Evolutionary conservation across 2,888 invertebrate species (phyloP), one percentile per base, ranked within the genome.

Genomic region (Cyclophora albipunctata): DNA sequence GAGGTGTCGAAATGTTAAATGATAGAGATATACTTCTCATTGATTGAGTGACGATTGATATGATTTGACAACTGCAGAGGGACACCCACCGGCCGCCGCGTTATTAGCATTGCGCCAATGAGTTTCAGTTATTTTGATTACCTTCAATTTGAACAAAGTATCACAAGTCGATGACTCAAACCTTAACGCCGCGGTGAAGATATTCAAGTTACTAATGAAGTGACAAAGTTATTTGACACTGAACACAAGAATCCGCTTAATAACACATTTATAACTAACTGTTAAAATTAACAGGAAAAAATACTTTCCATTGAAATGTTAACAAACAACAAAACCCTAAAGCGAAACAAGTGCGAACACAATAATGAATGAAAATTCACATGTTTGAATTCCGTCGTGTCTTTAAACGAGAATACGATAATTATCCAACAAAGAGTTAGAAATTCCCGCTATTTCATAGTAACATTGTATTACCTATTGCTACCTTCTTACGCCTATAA

Each of bases 1-100:
- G 55, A 60, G 57, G 60, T 55, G 60, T 61, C 57, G 60, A 61
- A 59, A 59, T 56, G 60, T 54, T 54, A 60, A 58, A 53, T 51
- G 57, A 59, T 57, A 57, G 53, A 49, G 37, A 37, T 59, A 54
- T 53, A 52, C 53, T 46, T 46, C 40, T 20, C 42, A 53, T 56
- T 59, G 60, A 59, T 59, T 54, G 57, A 61, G 59, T 53, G 59
- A 53, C 42, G 49, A 47, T 49, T 46, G 56, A 61, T 59, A 46
- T 53, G 57, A 59, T 57, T 53, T 48, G 60, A 61, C 60, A 61
- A 57, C 54, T 59, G 53, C 47, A 47, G 51, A 57, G 52, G 51
- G 53, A 45, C 46, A 52, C 42, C 45, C 48, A 56, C 51, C 52
- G 40, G 46, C 20, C 20, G 20, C 20, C 20, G 20, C 37, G 37